Conservation (phyloP, 2,113 vertebrate genomes). For the Piprites chloris region DNA sequence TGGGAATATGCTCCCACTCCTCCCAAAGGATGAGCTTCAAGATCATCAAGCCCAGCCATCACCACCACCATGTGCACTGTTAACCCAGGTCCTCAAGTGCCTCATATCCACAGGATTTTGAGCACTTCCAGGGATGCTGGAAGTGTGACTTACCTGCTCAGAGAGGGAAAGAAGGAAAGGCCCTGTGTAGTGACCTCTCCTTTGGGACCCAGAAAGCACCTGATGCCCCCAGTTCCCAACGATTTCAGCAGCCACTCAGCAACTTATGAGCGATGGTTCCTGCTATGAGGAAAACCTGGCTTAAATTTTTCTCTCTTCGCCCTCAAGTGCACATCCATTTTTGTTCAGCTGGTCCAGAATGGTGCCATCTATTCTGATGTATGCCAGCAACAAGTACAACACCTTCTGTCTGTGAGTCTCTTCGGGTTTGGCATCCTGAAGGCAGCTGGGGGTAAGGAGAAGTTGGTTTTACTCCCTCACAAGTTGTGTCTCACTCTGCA, state of each 20-base stretch:
- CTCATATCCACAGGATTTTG: background rate
- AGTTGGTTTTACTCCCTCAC: background rate
- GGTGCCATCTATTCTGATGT: background rate
- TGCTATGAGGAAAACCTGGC: accelerated
- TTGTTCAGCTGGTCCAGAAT: background rate
- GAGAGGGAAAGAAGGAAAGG: background rate
- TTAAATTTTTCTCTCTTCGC: background rate
- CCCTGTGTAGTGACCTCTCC: background rate
- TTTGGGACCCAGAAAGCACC: background rate
- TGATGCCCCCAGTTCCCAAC: accelerated
- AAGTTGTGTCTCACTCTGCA: background rate
- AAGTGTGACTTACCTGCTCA: background rate
- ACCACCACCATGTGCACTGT: background rate
- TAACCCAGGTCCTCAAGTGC: background rate
- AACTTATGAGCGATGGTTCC: accelerated
- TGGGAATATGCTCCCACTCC: background rate
- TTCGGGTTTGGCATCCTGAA: background rate
- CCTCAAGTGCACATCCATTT: background rate
- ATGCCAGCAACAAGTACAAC: background rate
- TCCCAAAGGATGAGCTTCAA: background rate
- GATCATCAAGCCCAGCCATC: background rate
- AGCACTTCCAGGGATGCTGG: background rate
- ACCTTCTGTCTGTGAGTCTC: background rate
- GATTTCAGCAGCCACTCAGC: background rate
- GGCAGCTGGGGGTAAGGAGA: background rate